These are phyloP conservation scores for Uropetala carovei DNA, from an alignment of 2,888 invertebrate species.

Conservation along the genomic window DNA sequence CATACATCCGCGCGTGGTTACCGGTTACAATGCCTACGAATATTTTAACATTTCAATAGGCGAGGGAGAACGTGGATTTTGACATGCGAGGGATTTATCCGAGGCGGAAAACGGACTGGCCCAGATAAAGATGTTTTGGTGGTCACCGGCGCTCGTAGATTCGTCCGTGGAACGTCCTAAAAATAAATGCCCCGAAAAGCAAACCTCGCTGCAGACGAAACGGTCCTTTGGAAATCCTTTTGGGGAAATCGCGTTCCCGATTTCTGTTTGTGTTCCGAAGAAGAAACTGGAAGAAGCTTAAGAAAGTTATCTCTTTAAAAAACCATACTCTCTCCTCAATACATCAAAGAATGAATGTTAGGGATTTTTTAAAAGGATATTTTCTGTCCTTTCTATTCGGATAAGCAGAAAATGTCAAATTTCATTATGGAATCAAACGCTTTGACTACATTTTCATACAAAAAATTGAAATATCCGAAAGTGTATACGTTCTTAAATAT, in stretches of 20 bases:
- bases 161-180: not conserved
- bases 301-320: not conserved
- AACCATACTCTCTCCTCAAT: not conserved
- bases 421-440: too few species aligned
- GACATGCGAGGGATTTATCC: not conserved
- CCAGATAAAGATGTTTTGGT: not conserved
- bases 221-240: not conserved
- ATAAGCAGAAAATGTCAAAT: too few species aligned
- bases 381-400: too few species aligned
- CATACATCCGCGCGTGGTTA: too few species aligned
- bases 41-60: too few species aligned
- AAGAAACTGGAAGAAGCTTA: too few species aligned
- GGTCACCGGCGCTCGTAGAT: not conserved
- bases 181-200: not conserved
- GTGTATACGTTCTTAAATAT: too few species aligned
- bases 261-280: too few species aligned
- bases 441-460: too few species aligned
- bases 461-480: too few species aligned
- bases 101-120: not conserved
- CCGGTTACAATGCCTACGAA: too few species aligned
- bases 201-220: not conserved
- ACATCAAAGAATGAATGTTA: not conserved
- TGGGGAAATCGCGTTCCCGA: too few species aligned
- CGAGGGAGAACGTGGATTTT: not conserved
- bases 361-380: not conserved